Evolutionary conservation across 2,888 invertebrate species (phyloP), one percentile per base, ranked within the genome.

Genomic region (Spodoptera picta): DNA sequence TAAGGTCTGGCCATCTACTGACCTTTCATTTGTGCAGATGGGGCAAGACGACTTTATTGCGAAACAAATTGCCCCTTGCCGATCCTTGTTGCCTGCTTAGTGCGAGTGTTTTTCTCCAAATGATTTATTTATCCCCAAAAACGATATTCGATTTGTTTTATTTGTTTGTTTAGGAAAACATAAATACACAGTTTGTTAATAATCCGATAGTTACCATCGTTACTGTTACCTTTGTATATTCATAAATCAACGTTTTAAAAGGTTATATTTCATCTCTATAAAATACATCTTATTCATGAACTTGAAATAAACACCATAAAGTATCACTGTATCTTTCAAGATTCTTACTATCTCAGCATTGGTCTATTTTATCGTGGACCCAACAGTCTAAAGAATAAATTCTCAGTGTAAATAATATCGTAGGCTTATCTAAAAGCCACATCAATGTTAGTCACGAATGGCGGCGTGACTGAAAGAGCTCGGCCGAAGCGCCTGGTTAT

Each of bases 1-100:
- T 93, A 93, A 93, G 89, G 88, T 79, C 84, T 83, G 78, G 73
- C 83, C 88, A 86, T 90, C 87, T 79, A 81, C 81, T 90, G 91
- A 89, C 90, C 92, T 90, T 90, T 91, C 92, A 90, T 93, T 92
- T 92, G 89, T 87, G 84, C 88, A 88, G 89, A 92, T 92, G 90
- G 89, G 88, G 80, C 87, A 82, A 84, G 84, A 83, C 85, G 89
- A 87, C 89, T 90, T 88, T 90, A 91, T 92, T 92, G 87, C 89
- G 83, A 87, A 90, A 88, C 88, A 89, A 92, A 92, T 91, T 89
- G 85, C 87, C 86, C 85, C 80, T 81, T 77, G 81, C 81, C 83
- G 83, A 77, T 85, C 83, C 83, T 87, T 84, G 82, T 85, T 84
- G 84, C 77, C 83, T 83, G 81, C 81, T 85, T 82, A 87, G 82